Evolutionary conservation across 2,797 vertebrate species (phyloP).

Genomic region (Hirundo rustica): DNA sequence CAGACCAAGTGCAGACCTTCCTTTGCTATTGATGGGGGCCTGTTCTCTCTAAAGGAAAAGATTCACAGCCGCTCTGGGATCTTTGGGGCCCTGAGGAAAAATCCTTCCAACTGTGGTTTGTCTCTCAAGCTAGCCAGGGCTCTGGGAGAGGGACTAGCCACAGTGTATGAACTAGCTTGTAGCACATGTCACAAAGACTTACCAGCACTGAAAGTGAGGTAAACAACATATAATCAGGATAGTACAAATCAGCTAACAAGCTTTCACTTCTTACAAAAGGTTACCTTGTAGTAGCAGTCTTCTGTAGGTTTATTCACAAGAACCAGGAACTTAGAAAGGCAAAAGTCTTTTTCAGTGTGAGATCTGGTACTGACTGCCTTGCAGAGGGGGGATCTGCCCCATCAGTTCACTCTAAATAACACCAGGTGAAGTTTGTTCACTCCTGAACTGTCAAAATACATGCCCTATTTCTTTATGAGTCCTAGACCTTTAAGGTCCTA

Average conservation of each 20-base stretch:
- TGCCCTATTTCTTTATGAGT: neutral
- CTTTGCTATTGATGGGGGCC: too few relatives aligned
- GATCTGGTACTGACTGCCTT: neutral
- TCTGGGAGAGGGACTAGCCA: too few relatives aligned
- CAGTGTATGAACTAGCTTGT: neutral
- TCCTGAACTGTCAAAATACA: neutral
- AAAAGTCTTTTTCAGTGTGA: neutral
- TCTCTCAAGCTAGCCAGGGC: too few relatives aligned
- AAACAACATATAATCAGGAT: neutral
- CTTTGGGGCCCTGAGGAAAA: too few relatives aligned
- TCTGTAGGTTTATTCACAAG: neutral
- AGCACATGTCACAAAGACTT: fast-evolving
- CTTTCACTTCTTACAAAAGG: neutral
- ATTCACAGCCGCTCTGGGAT: too few relatives aligned
- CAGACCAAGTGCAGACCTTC: too few relatives aligned
- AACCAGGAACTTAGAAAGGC: neutral
- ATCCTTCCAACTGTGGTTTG: too few relatives aligned
- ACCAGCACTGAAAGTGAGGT: neutral
- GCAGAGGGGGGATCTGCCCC: neutral
- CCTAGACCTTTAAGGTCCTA: neutral
- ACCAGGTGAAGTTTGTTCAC: neutral
- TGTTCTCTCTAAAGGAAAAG: too few relatives aligned
- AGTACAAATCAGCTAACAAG: neutral
- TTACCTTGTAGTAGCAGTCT: neutral
- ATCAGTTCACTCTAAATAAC: neutral